phyloP scores from a whole-genome alignment of 1,140 invertebrate species.

The Dermatophagoides farinae region DNA sequence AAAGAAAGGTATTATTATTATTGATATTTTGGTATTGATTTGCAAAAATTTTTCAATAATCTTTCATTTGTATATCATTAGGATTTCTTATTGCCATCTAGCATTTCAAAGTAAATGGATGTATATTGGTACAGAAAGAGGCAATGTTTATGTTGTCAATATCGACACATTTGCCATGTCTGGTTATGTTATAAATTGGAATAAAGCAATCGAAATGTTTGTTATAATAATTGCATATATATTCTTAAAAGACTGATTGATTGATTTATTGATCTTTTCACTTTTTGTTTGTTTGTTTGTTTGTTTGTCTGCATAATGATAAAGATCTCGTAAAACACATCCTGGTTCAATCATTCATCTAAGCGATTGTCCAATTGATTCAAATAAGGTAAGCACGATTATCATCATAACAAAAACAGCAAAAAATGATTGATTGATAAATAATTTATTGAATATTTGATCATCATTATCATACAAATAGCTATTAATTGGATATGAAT shows the following conservation, averaged over 20 bases:
- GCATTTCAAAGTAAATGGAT: conserved; percentile 91
- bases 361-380: conserved; percentile 82
- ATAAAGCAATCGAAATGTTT: conserved; percentile 99
- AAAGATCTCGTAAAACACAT: conserved; percentile 73
- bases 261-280: conserved; percentile 3
- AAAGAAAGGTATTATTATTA: conserved; percentile 53
- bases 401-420: too few species aligned
- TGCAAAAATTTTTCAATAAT: not conserved
- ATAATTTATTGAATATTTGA: not conserved
- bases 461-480: conserved; percentile 26
- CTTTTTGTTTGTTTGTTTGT: not conserved
- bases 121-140: conserved; percentile 88
- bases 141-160: conserved; percentile 93
- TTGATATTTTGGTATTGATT: conserved; percentile 8
- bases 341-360: conserved; percentile 82
- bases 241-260: not conserved
- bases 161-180: conserved; percentile 85
- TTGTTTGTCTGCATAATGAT: conserved; percentile 27
- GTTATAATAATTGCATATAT: too few species aligned
- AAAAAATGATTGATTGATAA: not conserved
- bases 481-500: conserved; percentile 90
- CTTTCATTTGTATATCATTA: conserved; percentile 28
- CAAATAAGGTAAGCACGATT: conserved; percentile 53
- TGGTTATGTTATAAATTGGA: conserved; percentile 99
- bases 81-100: conserved; percentile 50